Base-by-base conservation (phyloP, 2,797 vertebrate genomes). In the Anolis apletophallus region DNA sequence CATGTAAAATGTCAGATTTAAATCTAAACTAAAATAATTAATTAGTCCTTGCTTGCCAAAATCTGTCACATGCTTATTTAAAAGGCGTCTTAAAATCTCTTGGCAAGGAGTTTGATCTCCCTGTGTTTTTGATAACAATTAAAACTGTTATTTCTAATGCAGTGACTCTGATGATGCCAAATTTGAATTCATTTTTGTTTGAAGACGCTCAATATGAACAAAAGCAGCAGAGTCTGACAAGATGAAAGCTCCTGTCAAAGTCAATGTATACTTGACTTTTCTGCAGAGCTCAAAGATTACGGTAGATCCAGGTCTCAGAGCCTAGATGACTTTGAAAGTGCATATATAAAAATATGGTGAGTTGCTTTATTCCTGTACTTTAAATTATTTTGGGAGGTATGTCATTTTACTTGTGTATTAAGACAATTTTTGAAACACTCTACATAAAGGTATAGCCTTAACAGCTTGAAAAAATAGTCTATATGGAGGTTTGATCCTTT, bases 301-400 rank as follows among this genome's bases (percentile, higher is more conserved):
- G 29, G 26, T 85, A 88, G 83, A 84, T 88, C 90, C 80, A 86
- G 79, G 64, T 87, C 85, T 26, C 64, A 85, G 61, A 64, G 36
- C 17, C 64, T 87, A 69, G 80, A 85, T 88, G 84, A 87, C 87
- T 88, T 91, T 88, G 80, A 90, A 93, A 90, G 77, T 91, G 80
- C 77, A 87, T 89, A 89, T 90, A 90, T 90, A 85, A 86, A 91
- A 86, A 80, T 34, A 68, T 75, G 17, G 26, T 23, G 9, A 1
- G 3, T 7, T 7, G 78, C 75, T 78, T 84, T 54, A 7, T 79
- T 54, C 26, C 16, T 92, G 90, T 86, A 79, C 75, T 92, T 90
- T 19, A 50, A 73, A 52, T 73, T 88, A 68, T 92, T 93, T 74
- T 40, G 78, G 81, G 87, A 94, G 59, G 87, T 1, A 54, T 88